Percentiles rank a stretch among this genome's conserved stretches.
Evolutionary conservation across 2,888 invertebrate species (phyloP).

Genomic region (Steinernema carpocapsae): DNA sequence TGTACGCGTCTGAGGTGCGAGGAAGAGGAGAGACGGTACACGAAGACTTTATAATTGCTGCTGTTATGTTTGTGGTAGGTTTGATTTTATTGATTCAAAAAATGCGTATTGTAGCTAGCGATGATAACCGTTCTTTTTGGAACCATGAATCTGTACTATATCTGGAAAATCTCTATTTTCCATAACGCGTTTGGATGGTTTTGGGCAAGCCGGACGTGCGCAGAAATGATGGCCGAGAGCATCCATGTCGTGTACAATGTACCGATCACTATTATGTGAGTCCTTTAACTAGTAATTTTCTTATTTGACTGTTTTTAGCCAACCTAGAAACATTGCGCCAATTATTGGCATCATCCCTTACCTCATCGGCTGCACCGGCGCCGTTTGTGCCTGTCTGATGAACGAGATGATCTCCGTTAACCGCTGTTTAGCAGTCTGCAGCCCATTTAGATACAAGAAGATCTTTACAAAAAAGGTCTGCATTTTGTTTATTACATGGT

Average conservation of each 20-base stretch:
- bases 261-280: background rate
- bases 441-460: background rate
- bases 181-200: conserved; percentile 22
- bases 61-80: background rate
- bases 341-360: background rate
- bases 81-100: background rate
- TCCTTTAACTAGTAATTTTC: background rate
- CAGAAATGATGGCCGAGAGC: background rate
- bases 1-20: background rate
- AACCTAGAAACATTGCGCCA: background rate
- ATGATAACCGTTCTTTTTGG: background rate
- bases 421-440: conserved; percentile 1
- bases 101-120: background rate
- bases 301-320: background rate
- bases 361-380: background rate
- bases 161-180: background rate
- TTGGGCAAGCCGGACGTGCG: conserved; percentile 1
- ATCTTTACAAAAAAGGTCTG: background rate
- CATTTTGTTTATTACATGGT: background rate
- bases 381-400: conserved; percentile 2
- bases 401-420: background rate
- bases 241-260: conserved; percentile 17
- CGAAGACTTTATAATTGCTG: background rate
- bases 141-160: background rate
- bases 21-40: background rate